phyloP scores from a whole-genome alignment of 1,140 invertebrate genomes.

The Drosophila kanapiae region DNA sequence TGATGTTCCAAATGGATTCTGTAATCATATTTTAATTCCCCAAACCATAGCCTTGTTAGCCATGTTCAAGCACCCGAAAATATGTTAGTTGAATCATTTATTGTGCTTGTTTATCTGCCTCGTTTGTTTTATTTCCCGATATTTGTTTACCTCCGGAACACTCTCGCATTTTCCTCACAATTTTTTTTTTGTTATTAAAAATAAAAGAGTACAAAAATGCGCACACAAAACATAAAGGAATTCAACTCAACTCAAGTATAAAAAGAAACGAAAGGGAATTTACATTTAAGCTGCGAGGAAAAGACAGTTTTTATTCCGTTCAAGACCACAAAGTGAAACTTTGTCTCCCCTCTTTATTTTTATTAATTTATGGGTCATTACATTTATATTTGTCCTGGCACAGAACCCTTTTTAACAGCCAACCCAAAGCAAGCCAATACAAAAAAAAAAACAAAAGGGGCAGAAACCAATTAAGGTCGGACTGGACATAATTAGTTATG shows the following conservation, averaged over 20 bases:
- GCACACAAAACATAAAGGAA: neutral
- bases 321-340: conserved; percentile 7
- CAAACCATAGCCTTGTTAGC: neutral
- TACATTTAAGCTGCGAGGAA: neutral
- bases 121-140: conserved; percentile 5
- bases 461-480: conserved; percentile 7
- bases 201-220: neutral
- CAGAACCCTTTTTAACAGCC: neutral
- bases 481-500: conserved; percentile 13
- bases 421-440: neutral
- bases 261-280: neutral
- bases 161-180: neutral
- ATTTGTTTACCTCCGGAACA: neutral
- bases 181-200: neutral
- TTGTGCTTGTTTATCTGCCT: conserved; percentile 1
- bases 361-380: conserved; percentile 14
- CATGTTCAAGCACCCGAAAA: neutral
- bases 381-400: conserved; percentile 19
- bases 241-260: neutral
- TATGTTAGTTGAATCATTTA: neutral
- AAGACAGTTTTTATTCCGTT: neutral
- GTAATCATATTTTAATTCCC: conserved; percentile 1
- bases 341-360: neutral
- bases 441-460: neutral
- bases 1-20: neutral